These are phyloP conservation scores for Vultur gryphus DNA, from an alignment of 2,797 vertebrate genomes.

Conservation along the genomic window DNA sequence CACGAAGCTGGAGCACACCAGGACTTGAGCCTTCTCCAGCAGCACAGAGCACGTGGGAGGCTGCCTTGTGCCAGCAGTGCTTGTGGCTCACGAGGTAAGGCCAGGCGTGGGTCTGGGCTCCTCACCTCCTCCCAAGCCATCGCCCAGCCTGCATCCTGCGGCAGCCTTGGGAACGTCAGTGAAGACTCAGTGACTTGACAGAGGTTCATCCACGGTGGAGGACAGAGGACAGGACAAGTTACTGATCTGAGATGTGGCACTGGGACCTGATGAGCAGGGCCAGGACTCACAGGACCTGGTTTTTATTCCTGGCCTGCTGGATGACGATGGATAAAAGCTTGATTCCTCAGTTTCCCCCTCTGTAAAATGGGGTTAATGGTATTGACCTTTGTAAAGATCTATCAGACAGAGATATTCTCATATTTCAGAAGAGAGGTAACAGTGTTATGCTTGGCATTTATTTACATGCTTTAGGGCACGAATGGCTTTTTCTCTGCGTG, in stretches of 20 bases:
- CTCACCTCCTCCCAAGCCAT: background rate
- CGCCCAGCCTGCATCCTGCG: background rate
- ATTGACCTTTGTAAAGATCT: background rate
- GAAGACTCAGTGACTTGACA: background rate
- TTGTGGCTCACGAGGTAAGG: background rate
- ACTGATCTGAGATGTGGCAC: background rate
- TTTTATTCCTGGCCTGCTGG: background rate
- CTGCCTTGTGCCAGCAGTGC: background rate
- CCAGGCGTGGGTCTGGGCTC: background rate
- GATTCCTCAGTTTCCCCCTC: background rate
- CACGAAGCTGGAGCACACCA: background rate
- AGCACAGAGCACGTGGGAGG: background rate
- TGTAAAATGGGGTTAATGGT: background rate
- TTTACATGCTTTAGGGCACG: background rate
- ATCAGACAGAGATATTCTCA: background rate
- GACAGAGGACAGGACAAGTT: background rate
- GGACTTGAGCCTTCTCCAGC: background rate
- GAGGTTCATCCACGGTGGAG: rapidly evolving
- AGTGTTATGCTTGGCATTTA: background rate
- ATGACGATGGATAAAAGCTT: background rate
- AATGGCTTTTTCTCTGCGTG: background rate
- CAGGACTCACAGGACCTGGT: background rate
- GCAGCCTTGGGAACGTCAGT: background rate
- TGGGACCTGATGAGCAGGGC: background rate
- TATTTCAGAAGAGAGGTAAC: background rate